Evolutionary conservation across 2,888 invertebrate genomes (phyloP), one percentile per base, ranked within the genome.

Genomic region (Cordilura impudica): DNA sequence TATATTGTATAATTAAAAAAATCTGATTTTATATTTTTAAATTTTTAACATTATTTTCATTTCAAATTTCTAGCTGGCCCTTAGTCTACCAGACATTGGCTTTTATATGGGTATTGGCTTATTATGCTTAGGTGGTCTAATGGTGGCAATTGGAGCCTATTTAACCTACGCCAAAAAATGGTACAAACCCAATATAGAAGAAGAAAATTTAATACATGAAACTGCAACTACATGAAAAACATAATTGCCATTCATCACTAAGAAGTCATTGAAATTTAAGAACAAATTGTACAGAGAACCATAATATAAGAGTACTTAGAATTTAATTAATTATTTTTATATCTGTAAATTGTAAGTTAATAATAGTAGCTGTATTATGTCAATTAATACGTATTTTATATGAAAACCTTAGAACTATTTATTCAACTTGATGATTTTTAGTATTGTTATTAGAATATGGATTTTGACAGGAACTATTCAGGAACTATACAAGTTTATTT

Each of bases 71-170:
- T 29, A 88, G 88, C 51, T 89, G 18, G 84, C 60, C 0, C 71
- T 89, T 0, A 84, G 35, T 66, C 70, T 89, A 0, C 86, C 88
- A 0, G 80, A 60, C 12, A 84, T 86, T 75, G 87, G 87, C 3
- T 74, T 83, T 3, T 85, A 86, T 39, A 78, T 82, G 1, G 88
- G 88, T 14, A 82, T 88, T 14, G 87, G 81, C 0, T n/a, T 87
- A 0, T 67, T 87, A 1, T 84, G 83, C 8, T 1, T 88, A 16
- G 88, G 87, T 4, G 81, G 73, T 47, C 78, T 87, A 4, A 60
- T 88, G 4, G 31, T 85, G 10, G 35, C 67, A 1, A 60, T 85
- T 21, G 88, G 85, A 0, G 54, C 78, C 39, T 71, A 81, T 31
- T 67, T 89, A 1, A 87, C 86, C 0, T 12, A 84, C 0, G 85